Evolutionary conservation across 2,113 vertebrate species (phyloP).

Genomic region (Syngnathus scovelli): DNA sequence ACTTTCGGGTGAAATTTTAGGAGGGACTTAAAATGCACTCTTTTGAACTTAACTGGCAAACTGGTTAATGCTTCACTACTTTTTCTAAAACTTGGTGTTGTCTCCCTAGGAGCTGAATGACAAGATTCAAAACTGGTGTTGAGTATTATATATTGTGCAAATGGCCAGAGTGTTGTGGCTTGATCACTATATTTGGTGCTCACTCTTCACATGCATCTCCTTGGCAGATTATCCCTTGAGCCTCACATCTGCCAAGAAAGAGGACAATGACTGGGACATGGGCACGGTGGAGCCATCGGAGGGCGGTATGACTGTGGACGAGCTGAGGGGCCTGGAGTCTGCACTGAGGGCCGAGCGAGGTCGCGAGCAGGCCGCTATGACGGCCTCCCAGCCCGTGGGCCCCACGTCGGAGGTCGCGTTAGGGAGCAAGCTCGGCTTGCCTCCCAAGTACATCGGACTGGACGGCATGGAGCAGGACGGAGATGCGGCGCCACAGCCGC

Average conservation of each 20-base stretch:
- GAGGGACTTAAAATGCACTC: not conserved
- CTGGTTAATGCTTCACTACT: not conserved
- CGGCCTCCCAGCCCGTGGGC: constrained; percentile 28
- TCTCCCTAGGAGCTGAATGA: not conserved
- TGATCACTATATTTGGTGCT: not conserved
- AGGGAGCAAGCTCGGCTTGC: constrained; percentile 27
- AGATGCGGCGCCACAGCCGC: constrained; percentile 50
- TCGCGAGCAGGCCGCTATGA: constrained; percentile 53
- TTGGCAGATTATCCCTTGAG: constrained; percentile 33
- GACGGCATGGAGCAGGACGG: constrained; percentile 71
- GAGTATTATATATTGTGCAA: not conserved
- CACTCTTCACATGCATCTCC: constrained; percentile 6
- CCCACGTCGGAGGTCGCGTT: constrained; percentile 9
- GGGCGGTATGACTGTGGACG: constrained; percentile 61
- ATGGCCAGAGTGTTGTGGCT: not conserved
- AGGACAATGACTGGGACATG: constrained; percentile 57
- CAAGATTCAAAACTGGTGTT: not conserved
- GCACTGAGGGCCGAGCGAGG: constrained; percentile 67
- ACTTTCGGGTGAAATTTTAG: not conserved
- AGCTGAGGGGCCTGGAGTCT: constrained; percentile 67
- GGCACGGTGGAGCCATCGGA: constrained; percentile 52
- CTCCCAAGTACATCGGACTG: constrained; percentile 72
- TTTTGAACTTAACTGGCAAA: too few relatives aligned
- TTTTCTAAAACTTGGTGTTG: not conserved
- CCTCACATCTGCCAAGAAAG: constrained; percentile 36